Percentiles rank a stretch among this genome's conserved stretches.
Conservation (phyloP, 35 echinoderm and acorn worm genomes). For the Ptychodera flava region DNA sequence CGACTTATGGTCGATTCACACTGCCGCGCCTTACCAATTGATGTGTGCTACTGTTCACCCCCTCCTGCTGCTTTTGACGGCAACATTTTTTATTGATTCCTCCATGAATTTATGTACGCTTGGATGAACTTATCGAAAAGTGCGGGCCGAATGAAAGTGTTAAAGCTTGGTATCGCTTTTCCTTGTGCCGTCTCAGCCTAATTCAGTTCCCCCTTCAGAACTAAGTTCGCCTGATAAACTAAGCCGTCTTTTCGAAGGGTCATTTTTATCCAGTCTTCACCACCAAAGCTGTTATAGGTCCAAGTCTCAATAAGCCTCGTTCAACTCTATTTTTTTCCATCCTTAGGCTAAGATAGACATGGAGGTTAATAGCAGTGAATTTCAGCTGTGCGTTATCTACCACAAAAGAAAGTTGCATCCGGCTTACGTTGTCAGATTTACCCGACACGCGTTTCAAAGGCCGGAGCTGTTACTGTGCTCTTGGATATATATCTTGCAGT, state of each 20-base stretch:
- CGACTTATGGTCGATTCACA: not conserved
- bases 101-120: not conserved
- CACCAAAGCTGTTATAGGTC: not conserved
- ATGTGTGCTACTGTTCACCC: not conserved
- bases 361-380: not conserved
- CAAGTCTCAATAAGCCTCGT: not conserved
- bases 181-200: no score
- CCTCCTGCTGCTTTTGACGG: not conserved
- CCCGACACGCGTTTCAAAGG: not conserved
- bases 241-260: not conserved
- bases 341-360: not conserved
- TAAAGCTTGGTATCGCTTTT: not conserved
- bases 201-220: no score
- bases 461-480: not conserved
- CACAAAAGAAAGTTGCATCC: not conserved
- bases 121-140: not conserved
- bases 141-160: not conserved
- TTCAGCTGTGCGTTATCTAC: not conserved
- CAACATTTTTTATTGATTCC: not conserved
- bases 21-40: not conserved
- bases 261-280: not conserved
- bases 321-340: not conserved
- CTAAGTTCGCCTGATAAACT: no score
- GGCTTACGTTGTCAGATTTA: not conserved
- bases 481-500: not conserved